A percentile compares a stretch with the other conserved stretches of the same genome.
Conservation (phyloP, 2,888 invertebrate species). For the Caenorhabditis uteleia region DNA sequence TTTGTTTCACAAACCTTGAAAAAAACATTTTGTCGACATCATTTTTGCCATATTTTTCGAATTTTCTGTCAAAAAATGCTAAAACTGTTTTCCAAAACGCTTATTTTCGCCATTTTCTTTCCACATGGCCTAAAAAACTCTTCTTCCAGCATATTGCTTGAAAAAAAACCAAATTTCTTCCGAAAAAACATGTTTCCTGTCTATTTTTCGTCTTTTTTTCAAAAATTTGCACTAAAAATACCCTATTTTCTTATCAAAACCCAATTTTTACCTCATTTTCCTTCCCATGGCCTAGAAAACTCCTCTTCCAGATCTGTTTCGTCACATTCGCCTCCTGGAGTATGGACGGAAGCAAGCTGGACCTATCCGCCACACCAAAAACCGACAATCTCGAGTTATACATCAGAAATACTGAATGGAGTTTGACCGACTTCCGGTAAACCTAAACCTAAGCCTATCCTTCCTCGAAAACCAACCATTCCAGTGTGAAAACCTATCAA, state of each 20-base stretch:
- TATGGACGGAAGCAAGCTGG: slow-evolving; percentile 64
- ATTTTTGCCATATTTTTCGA: not conserved
- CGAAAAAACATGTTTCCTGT: too few relatives aligned
- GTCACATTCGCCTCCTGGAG: slow-evolving; percentile 67
- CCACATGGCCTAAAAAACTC: too few relatives aligned
- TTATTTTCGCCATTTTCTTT: too few relatives aligned
- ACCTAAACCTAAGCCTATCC: not conserved
- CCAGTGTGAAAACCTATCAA: slow-evolving; percentile 48
- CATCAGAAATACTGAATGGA: slow-evolving; percentile 66
- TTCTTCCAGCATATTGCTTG: too few relatives aligned
- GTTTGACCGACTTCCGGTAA: slow-evolving; percentile 61
- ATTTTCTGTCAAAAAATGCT: not conserved
- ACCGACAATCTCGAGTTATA: slow-evolving; percentile 65
- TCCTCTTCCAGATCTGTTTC: slow-evolving; percentile 61
- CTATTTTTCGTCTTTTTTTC: too few relatives aligned
- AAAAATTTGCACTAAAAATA: too few relatives aligned
- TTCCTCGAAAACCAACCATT: not conserved
- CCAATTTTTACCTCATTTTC: too few relatives aligned
- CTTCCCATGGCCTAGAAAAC: slow-evolving; percentile 2
- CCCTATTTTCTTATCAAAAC: too few relatives aligned
- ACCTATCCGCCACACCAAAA: slow-evolving; percentile 49
- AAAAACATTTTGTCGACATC: too few relatives aligned
- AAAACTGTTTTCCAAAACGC: not conserved
- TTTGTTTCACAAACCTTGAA: not conserved
- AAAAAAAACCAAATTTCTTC: too few relatives aligned